Evolutionary conservation across 92 coral and sea anemone genomes (phyloP).

Genomic region (Heteractis magnifica): DNA sequence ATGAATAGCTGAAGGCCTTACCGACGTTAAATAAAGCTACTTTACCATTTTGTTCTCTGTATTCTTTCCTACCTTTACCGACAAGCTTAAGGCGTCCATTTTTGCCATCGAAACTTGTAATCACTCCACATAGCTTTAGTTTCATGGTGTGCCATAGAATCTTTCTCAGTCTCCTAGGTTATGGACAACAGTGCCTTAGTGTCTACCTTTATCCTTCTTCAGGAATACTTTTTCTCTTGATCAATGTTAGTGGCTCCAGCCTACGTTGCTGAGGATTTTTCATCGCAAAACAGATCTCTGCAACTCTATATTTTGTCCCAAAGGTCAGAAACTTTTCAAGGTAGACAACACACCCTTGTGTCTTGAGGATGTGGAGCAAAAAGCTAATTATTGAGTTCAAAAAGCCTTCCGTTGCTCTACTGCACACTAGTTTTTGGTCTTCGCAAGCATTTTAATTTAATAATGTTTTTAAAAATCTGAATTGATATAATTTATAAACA

Average conservation of each 20-base stretch:
- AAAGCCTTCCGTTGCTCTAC: background rate
- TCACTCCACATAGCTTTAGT: no score
- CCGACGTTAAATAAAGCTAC: constrained; percentile 3
- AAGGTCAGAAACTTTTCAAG: constrained; percentile 21
- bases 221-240: background rate
- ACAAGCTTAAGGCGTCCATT: background rate
- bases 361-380: background rate
- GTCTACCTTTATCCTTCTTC: background rate
- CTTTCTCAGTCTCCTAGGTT: no score
- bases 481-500: background rate
- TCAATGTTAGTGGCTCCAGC: background rate
- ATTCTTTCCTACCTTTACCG: background rate
- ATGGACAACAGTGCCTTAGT: background rate
- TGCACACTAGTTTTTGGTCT: background rate
- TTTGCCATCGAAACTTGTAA: background rate
- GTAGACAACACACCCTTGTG: constrained; percentile 3
- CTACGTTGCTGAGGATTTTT: background rate
- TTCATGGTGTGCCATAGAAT: no score
- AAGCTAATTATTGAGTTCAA: constrained; percentile 6
- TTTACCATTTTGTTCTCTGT: background rate
- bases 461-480: background rate
- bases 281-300: constrained; percentile 1
- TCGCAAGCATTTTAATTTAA: background rate
- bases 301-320: constrained; percentile 14
- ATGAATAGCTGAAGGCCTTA: constrained; percentile 1